These are phyloP conservation scores for Ornithorhynchus anatinus DNA, from an alignment of 2,113 vertebrate genomes.

Conservation along the genomic window DNA sequence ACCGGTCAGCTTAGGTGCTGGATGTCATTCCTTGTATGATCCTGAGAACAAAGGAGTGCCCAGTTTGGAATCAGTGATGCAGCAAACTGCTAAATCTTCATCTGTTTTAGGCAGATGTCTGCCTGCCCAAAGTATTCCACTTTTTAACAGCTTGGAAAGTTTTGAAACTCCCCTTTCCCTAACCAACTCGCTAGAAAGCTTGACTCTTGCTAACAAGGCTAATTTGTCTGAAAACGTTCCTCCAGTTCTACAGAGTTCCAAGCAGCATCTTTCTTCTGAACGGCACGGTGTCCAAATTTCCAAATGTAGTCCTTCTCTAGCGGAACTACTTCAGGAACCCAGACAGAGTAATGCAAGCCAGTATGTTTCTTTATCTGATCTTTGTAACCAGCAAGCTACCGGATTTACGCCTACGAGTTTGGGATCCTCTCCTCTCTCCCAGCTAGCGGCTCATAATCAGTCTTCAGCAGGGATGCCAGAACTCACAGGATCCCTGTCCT, in stretches of 20 bases:
- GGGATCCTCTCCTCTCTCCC: slow-evolving; percentile 62
- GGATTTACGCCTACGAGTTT: slow-evolving; percentile 47
- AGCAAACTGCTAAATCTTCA: slow-evolving; percentile 43
- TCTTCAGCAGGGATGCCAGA: slow-evolving; percentile 60
- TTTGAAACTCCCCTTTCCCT: slow-evolving; percentile 55
- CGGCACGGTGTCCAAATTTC: slow-evolving; percentile 40
- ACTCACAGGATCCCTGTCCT: slow-evolving; percentile 76
- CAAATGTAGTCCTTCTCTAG: slow-evolving; percentile 74
- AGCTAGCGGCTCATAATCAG: slow-evolving; percentile 63
- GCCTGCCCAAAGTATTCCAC: slow-evolving; percentile 31
- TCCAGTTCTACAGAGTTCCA: slow-evolving; percentile 60
- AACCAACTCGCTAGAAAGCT: slow-evolving; percentile 68
- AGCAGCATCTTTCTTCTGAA: slow-evolving; percentile 34
- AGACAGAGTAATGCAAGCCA: slow-evolving; percentile 66
- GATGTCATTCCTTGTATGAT: slow-evolving; percentile 45
- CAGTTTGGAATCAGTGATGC: slow-evolving; percentile 68
- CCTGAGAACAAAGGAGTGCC: slow-evolving; percentile 45
- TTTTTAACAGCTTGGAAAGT: slow-evolving; percentile 24
- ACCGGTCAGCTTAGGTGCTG: slow-evolving; percentile 36
- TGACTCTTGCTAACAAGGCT: slow-evolving; percentile 61
- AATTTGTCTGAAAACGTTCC: slow-evolving; percentile 60
- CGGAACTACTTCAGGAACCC: slow-evolving; percentile 85
- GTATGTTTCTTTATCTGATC: slow-evolving; percentile 58
- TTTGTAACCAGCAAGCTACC: slow-evolving; percentile 53
- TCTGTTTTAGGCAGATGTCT: slow-evolving; percentile 32